phyloP scores from a whole-genome alignment of 2,797 vertebrate species.

The Rhyacichthys aspro region DNA sequence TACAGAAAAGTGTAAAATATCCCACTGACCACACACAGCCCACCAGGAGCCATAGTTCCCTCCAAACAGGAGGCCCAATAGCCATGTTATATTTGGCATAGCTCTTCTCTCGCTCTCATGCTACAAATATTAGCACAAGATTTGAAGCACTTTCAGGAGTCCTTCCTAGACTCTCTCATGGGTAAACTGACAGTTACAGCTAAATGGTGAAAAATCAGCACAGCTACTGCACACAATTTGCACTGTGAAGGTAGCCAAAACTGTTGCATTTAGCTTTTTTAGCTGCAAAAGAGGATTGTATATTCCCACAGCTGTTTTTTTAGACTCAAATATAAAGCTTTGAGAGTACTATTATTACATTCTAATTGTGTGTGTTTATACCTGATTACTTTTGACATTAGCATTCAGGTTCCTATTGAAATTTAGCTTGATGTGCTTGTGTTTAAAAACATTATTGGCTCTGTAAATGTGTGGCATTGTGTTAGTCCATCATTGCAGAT shows the following conservation, averaged over 20 bases:
- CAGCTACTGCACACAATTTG: constrained; percentile 61
- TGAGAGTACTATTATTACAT: not conserved
- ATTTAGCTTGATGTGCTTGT: no score
- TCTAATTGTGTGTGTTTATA: no score
- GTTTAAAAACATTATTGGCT: no score
- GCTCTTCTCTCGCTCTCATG: constrained; percentile 67
- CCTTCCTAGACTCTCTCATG: constrained; percentile 55
- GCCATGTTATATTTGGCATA: constrained; percentile 78
- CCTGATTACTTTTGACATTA: no score
- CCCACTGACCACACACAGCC: constrained; percentile 77
- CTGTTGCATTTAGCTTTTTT: no score
- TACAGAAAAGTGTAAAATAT: constrained; percentile 61
- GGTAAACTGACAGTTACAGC: constrained; percentile 58
- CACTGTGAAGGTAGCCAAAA: constrained; percentile 34
- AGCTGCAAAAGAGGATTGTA: constrained; percentile 13
- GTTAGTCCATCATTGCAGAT: constrained; percentile 20
- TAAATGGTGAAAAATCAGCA: constrained; percentile 60
- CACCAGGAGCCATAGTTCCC: constrained; percentile 80
- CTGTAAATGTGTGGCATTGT: not conserved
- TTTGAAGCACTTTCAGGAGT: constrained; percentile 58
- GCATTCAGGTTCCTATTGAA: no score
- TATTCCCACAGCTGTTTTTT: not conserved
- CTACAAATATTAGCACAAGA: constrained; percentile 73
- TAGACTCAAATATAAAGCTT: constrained; percentile 5
- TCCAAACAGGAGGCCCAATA: constrained; percentile 84